Evolutionary conservation across 2,888 invertebrate species (phyloP), one percentile per base, ranked within the genome.

Genomic region (Chrysomela aeneicollis): DNA sequence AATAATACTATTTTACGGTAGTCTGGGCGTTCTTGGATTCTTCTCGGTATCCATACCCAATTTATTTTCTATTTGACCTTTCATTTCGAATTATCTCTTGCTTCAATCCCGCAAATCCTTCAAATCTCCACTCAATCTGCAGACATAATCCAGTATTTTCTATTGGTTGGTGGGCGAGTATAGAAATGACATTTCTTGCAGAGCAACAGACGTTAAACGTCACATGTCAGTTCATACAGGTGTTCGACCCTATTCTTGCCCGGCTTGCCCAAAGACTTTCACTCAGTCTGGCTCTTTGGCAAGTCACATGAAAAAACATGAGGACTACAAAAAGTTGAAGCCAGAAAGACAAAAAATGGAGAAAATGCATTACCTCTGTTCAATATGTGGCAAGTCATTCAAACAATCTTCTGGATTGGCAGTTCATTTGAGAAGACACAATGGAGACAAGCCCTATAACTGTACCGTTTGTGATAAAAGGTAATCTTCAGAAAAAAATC

Each of bases 351-450:
- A 61, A 32, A 67, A 64, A 37, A 18, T 46, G 1, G 67, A 68
- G 49, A 63, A 69, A 8, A 74, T 67, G 46, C 68, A 70, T 19
- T 69, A 78, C 71, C 64, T 79, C 54, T 79, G 79, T 67, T 72
- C 74, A 19, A 73, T 74, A 9, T 79, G 79, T 71, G 79, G 78
- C 18, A 78, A 76, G 71, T 73, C 73, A 21, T 79, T 78, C 53
- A 74, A 74, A 54, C 73, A 76, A 62, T 74, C 74, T n/a, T 74
- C 73, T 10, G 75, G 73, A 59, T 72, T 78, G 64, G 77, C 75
- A 6, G 70, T 77, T 17, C 79, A 79, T 62, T 58, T 77, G 17
- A 71, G 76, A 57, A 67, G 78, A 58, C 79, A 78, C 71, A 69
- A 67, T 15, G 77, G 75, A 6, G 75, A 76, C 12, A 78, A 74